Evolutionary conservation across 2,888 invertebrate genomes (phyloP), one percentile per base, ranked within the genome.

Genomic region (Cataglyphis cursor): DNA sequence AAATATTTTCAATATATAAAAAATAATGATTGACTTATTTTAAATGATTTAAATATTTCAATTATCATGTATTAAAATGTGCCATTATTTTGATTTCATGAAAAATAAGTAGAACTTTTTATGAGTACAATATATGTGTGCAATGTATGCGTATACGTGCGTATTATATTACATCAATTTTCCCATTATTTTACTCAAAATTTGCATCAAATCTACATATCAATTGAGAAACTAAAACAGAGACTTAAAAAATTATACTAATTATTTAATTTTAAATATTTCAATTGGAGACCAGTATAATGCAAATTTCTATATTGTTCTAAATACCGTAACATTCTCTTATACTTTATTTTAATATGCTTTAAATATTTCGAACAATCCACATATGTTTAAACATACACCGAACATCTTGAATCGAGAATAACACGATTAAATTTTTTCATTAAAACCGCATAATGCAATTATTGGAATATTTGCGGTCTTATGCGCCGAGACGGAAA

Each of bases 381-480:
- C 0, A 59, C 59, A n/a, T 35, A 0, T 28, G 24, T 59, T 59
- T 59, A 72, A 21, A 21, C 1, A 3, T 31, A n/a, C 9, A n/a
- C 9, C 9, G 15, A 54, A 70, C n/a, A n/a, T 1, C 54, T 21
- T 6, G 21, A 21, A 15, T 35, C 8, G 31, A 10, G 9, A 38
- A 54, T 1, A 9, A 21, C 10, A 24, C 18, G 35, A 0, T 9
- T 15, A 72, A 72, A 10, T 21, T 21, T 61, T 61, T 44, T 9
- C 3, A 44, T 31, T 21, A 61, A 10, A 68, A 61, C 6, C 24
- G 1, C 41, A 24, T n/a, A 44, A 41, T 28, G n/a, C 1, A 59
- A 41, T n/a, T 44, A 62, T 1, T 44, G 15, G 9, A 61, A 74
- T 21, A 72, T 74, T 62, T 74, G 31, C 8, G 61, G 44, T 44